Conservation (phyloP, 1,140 invertebrate genomes). For the Bursaphelenchus mucronatus region DNA sequence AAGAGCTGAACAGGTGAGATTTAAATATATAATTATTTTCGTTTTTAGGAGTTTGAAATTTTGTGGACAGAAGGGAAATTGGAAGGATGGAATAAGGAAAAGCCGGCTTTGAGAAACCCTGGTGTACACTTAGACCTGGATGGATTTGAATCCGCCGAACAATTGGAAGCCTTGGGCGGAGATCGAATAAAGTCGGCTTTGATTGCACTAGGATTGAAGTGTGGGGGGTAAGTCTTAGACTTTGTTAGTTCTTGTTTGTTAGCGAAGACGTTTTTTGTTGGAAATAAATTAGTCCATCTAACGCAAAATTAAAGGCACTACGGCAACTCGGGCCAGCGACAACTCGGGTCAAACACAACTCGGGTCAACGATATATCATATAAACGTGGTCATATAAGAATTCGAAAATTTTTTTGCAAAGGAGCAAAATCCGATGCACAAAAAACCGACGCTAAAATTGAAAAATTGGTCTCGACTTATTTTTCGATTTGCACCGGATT, state of each 20-base stretch:
- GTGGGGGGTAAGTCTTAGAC: conserved; percentile 75
- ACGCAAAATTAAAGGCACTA: neutral
- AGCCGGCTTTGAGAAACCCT: conserved; percentile 86
- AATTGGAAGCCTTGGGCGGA: conserved; percentile 83
- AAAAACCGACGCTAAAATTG: too few relatives aligned
- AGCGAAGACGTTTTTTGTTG: neutral
- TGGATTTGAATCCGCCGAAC: conserved; percentile 90
- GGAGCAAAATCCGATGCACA: too few relatives aligned
- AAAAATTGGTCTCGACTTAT: too few relatives aligned
- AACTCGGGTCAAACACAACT: too few relatives aligned
- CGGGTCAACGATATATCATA: too few relatives aligned
- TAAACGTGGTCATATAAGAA: too few relatives aligned
- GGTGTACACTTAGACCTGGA: conserved; percentile 93
- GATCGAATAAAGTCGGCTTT: conserved; percentile 95
- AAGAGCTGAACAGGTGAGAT: conserved; percentile 35
- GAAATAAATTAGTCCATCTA: too few relatives aligned
- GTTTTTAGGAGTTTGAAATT: conserved; percentile 74
- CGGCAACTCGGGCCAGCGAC: too few relatives aligned
- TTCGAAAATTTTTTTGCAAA: too few relatives aligned
- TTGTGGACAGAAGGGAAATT: conserved; percentile 84
- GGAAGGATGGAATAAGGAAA: conserved; percentile 85
- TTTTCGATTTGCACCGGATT: too few relatives aligned
- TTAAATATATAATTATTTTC: conserved; percentile 11
- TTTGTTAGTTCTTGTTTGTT: conserved; percentile 8
- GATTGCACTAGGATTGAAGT: conserved; percentile 93